Percentiles rank a stretch among this genome's conserved stretches.
Evolutionary conservation across 2,113 vertebrate species (phyloP).

Genomic region (Pardalotus punctatus): DNA sequence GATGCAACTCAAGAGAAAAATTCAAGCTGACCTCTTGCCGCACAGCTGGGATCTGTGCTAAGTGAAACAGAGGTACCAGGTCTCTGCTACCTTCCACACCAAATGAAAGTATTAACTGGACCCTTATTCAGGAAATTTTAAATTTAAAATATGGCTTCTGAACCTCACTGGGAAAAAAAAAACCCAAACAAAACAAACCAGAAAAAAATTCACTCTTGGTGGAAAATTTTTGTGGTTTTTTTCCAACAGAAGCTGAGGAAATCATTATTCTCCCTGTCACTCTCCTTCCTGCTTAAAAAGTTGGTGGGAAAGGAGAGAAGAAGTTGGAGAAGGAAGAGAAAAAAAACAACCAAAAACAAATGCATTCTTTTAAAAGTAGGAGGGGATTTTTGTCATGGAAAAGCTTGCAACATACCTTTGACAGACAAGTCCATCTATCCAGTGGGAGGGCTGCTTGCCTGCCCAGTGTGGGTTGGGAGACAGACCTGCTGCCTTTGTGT

Average conservation of each 20-base stretch:
- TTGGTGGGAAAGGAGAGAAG: background rate
- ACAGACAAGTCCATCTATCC: background rate
- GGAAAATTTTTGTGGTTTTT: background rate
- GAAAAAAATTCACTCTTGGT: background rate
- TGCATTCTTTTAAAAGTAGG: background rate
- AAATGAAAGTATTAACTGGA: background rate
- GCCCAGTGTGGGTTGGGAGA: background rate
- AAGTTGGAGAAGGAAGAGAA: background rate
- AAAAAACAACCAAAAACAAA: background rate
- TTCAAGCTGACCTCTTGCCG: background rate
- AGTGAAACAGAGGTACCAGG: background rate
- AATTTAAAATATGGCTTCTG: background rate
- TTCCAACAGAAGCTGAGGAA: slow-evolving; percentile 30
- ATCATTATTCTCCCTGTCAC: slow-evolving; percentile 31
- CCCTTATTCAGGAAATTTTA: background rate
- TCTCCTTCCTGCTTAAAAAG: slow-evolving; percentile 14
- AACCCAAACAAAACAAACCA: background rate
- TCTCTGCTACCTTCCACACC: background rate
- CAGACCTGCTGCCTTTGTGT: background rate
- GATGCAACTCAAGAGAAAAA: background rate
- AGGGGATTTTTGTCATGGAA: background rate
- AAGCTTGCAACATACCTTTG: background rate
- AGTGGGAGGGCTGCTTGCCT: background rate
- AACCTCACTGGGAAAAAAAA: background rate
- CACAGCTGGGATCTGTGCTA: background rate